Percentiles rank a stretch among this genome's conserved stretches.
Evolutionary conservation across 64 coral and sea anemone species (phyloP).

Genomic region (Orbicella faveolata): DNA sequence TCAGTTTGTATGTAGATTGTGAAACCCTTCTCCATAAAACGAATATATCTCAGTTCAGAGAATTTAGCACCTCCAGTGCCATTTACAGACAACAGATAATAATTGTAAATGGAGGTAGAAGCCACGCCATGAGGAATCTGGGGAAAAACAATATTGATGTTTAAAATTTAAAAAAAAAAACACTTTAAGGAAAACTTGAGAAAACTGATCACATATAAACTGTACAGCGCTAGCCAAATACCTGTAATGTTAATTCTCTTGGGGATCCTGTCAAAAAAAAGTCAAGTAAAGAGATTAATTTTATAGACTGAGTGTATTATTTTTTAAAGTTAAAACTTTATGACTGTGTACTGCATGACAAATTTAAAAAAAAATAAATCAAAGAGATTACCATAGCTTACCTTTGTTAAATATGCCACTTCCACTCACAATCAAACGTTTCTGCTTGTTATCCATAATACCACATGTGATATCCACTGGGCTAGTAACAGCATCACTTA

Average conservation of each 20-base stretch:
- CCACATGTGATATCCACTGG: slow-evolving; percentile 35
- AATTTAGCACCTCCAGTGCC: slow-evolving; percentile 74
- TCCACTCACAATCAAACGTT: not conserved
- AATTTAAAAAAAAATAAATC: not conserved
- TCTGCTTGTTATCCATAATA: not conserved
- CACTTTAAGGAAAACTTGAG: not conserved
- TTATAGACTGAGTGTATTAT: too few relatives aligned
- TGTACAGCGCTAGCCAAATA: not conserved
- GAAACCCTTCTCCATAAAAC: slow-evolving; percentile 78
- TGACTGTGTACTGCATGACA: too few relatives aligned
- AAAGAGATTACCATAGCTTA: not conserved
- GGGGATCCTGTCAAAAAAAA: not conserved
- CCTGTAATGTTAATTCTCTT: slow-evolving; percentile 16
- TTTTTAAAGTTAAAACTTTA: too few relatives aligned
- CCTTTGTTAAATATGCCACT: not conserved
- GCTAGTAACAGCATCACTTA: slow-evolving; percentile 25
- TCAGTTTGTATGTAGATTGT: slow-evolving; percentile 93
- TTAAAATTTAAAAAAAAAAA: not conserved
- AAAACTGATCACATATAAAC: too few relatives aligned
- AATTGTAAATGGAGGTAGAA: not conserved
- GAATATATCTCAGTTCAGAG: slow-evolving; percentile 46
- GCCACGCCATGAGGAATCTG: slow-evolving; percentile 70
- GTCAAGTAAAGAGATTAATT: not conserved
- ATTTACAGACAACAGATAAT: slow-evolving; percentile 63
- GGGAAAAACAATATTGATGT: not conserved